Evolutionary conservation across 1,140 invertebrate species (phyloP).

Genomic region (Caerostris darwini): DNA sequence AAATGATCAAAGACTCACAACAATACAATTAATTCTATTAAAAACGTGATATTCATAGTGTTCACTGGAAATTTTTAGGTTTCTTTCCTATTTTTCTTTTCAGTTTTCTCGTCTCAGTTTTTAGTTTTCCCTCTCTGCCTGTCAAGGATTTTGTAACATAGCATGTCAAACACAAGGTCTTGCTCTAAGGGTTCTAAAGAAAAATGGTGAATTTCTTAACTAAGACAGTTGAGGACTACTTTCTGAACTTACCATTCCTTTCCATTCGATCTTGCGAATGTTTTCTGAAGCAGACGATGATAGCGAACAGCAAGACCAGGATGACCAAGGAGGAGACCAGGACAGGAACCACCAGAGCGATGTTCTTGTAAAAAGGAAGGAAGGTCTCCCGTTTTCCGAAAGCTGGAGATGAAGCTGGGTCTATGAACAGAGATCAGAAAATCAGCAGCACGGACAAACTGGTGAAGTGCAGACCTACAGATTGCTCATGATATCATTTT

Average conservation of each 20-base stretch:
- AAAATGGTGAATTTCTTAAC: too few species aligned
- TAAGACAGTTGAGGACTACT: too few species aligned
- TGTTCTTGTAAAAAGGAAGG: slow-evolving; percentile 72
- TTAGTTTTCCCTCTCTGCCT: too few species aligned
- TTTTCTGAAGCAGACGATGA: slow-evolving; percentile 72
- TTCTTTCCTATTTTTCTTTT: too few species aligned
- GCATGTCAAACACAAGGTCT: too few species aligned
- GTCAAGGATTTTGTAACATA: too few species aligned
- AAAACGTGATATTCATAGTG: too few species aligned
- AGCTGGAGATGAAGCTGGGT: slow-evolving; percentile 70
- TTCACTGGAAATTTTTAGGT: too few species aligned
- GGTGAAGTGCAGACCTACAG: slow-evolving; percentile 68
- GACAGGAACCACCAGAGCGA: slow-evolving; percentile 67
- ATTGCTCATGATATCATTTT: slow-evolving; percentile 64
- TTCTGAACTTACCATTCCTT: slow-evolving; percentile 17
- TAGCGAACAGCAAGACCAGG: slow-evolving; percentile 62
- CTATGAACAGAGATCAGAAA: slow-evolving; percentile 64
- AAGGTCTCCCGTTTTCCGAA: slow-evolving; percentile 64
- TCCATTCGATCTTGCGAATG: slow-evolving; percentile 61
- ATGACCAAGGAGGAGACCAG: slow-evolving; percentile 67
- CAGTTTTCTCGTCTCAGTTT: too few species aligned
- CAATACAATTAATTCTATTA: too few species aligned
- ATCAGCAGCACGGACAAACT: neutral
- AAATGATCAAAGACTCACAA: too few species aligned
- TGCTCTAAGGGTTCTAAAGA: too few species aligned